A percentile compares a stretch with the other conserved stretches of the same genome.
These are phyloP conservation scores for Diachrysia chrysitis DNA, from an alignment of 2,888 invertebrate genomes.

Conservation along the genomic window DNA sequence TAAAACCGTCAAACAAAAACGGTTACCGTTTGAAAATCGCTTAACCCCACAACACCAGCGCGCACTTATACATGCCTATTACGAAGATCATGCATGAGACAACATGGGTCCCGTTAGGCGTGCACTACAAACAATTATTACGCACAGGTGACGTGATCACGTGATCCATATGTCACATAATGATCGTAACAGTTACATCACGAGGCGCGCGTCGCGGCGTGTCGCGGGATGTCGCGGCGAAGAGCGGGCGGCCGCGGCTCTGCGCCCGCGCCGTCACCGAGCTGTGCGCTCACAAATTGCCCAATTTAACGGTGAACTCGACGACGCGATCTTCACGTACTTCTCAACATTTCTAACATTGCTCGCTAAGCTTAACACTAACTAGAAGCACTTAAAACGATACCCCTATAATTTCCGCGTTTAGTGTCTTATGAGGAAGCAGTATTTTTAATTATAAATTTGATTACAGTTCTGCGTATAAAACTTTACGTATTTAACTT, in stretches of 20 bases:
- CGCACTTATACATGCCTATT: conserved; percentile 40
- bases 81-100: conserved; percentile 55
- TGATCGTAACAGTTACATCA: conserved; percentile 82
- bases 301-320: conserved; percentile 85
- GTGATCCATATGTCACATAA: conserved; percentile 82
- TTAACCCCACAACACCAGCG: conserved; percentile 48
- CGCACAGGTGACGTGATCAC: conserved; percentile 69
- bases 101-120: conserved; percentile 56
- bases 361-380: conserved; percentile 45
- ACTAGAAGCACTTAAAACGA: conserved; percentile 55
- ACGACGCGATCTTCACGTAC: conserved; percentile 51
- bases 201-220: conserved; percentile 65
- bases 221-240: conserved; percentile 64
- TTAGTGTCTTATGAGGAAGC: conserved; percentile 42
- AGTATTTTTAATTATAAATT: conserved; percentile 42
- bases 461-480: conserved; percentile 18
- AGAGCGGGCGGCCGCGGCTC: conserved; percentile 26
- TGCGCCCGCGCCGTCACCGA: conserved; percentile 77
- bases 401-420: conserved; percentile 43
- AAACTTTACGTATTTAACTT: conserved; percentile 16
- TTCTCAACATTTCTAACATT: conserved; percentile 57
- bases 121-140: conserved; percentile 67
- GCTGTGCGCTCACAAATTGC: conserved; percentile 80
- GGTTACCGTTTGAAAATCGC: conserved; percentile 34
- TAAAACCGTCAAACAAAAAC: conserved; percentile 25